Evolutionary conservation across 2,888 invertebrate genomes (phyloP), one percentile per base, ranked within the genome.

Genomic region (Scotopteryx bipunctaria): DNA sequence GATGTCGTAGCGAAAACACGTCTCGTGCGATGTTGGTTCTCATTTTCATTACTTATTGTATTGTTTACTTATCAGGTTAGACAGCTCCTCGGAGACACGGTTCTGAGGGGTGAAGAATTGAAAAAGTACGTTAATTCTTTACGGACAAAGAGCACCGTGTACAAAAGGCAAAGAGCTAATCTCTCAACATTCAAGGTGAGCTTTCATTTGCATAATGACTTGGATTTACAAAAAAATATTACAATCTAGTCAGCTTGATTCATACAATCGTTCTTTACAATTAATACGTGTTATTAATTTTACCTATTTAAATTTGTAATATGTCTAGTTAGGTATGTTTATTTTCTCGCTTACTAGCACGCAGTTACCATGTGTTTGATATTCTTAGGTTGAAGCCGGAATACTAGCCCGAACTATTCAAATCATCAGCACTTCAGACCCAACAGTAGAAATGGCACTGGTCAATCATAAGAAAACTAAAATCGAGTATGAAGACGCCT

Each of bases 61-160:
- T 52, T 59, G 51, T 63, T 55, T 56, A 50, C 57, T 44, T 66
- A 64, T 52, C 60, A 81, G 87, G 86, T 91, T 4, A 85, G 86
- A 53, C 87, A 91, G 61, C 80, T 91, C 13, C 80, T 92, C 32
- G 95, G 94, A 2, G 94, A 94, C 55, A 93, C 94, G 47, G 92
- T 95, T 13, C 88, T 95, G 14, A 92, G 94, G 65, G 96, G 96
- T 16, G 96, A 96, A 57, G 96, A 97, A 84, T 93, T 97, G 73
- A 96, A 97, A 80, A 93, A 94, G 63, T 97, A 97, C 79, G 95
- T 97, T 9, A 94, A 94, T 70, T 94, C 95, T 62, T 84, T 97
- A 55, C 92, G 97, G 50, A 94, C 94, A 41, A 95, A 96, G 76
- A 96, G 95, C 72, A 93, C 94, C 4, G 86, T 94, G 5, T 97